Percentiles rank a stretch among this genome's conserved stretches.
phyloP scores from a whole-genome alignment of 2,797 vertebrate species.

The Gallinago stenura region DNA sequence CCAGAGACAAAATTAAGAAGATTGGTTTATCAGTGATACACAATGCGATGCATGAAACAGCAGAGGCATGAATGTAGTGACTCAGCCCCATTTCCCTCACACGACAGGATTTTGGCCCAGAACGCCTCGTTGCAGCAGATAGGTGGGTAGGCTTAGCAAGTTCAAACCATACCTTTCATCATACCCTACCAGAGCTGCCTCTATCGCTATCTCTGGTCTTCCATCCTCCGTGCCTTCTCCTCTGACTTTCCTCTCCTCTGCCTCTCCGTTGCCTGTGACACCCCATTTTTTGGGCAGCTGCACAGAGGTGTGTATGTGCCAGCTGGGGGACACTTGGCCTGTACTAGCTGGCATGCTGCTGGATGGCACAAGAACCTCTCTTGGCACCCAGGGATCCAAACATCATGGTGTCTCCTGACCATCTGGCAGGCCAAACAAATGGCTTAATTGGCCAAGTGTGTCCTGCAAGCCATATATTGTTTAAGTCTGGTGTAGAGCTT shows the following conservation, averaged over 20 bases:
- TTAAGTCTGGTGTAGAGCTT: background rate
- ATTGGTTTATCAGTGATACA: background rate
- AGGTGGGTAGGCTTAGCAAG: background rate
- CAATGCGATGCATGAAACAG: background rate
- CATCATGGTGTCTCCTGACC: background rate
- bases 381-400: background rate
- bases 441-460: background rate
- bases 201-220: background rate
- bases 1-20: background rate
- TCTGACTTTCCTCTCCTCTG: background rate
- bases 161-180: background rate
- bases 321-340: accelerated
- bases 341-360: background rate
- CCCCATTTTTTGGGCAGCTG: background rate
- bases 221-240: background rate
- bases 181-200: background rate
- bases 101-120: background rate
- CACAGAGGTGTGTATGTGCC: background rate
- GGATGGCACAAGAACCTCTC: background rate
- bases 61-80: background rate
- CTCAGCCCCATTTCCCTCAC: background rate
- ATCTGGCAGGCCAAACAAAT: background rate
- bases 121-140: background rate
- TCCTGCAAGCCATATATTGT: background rate
- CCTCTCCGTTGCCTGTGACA: background rate